These are phyloP conservation scores for Pristiophorus japonicus DNA, from an alignment of 2,113 vertebrate species.

Conservation along the genomic window DNA sequence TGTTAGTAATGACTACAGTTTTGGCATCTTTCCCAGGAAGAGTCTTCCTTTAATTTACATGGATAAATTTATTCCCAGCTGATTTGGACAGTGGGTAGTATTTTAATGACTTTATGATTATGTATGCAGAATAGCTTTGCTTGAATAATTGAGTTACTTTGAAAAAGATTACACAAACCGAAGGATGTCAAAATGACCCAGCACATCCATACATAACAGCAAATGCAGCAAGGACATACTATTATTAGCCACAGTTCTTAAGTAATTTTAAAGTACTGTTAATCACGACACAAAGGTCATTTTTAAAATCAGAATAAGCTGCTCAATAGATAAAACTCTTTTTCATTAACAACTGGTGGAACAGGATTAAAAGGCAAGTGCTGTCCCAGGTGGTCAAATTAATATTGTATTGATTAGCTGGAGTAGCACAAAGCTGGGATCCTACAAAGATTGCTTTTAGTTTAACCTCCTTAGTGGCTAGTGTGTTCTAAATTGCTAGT, in stretches of 20 bases:
- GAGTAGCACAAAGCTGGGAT: background rate
- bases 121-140: slow-evolving; percentile 18
- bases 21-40: slow-evolving; percentile 31
- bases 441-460: background rate
- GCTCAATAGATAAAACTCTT: background rate
- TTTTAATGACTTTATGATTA: slow-evolving; percentile 28
- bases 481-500: background rate
- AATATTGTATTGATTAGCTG: slow-evolving; percentile 6
- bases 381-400: background rate
- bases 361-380: background rate
- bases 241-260: background rate
- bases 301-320: background rate
- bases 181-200: background rate
- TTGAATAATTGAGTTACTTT: slow-evolving; percentile 9
- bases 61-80: slow-evolving; percentile 36
- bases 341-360: background rate
- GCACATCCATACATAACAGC: background rate
- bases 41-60: slow-evolving; percentile 13
- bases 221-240: background rate
- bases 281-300: background rate
- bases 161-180: background rate
- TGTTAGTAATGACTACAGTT: slow-evolving; percentile 36
- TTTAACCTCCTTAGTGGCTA: background rate
- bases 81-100: slow-evolving; percentile 23
- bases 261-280: background rate